These are phyloP conservation scores for Turritopsis dohrnii DNA, from an alignment of 30 jellyfish, hydroid and myxozoan genomes.

Conservation along the genomic window DNA sequence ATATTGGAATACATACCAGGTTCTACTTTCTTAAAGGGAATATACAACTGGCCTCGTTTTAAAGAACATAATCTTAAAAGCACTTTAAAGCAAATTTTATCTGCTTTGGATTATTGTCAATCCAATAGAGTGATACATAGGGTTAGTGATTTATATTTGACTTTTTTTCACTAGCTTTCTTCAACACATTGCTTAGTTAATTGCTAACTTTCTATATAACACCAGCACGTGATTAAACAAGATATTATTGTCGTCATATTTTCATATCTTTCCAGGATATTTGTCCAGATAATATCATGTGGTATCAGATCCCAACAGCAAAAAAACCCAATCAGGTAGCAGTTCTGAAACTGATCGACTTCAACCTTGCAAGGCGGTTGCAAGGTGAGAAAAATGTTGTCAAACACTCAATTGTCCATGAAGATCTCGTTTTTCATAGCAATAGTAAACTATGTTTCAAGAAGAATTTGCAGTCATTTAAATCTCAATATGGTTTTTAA, in stretches of 20 bases:
- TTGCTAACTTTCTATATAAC: background rate
- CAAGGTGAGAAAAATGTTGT: slow-evolving; percentile 45
- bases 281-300: slow-evolving; percentile 70
- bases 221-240: background rate
- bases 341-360: slow-evolving; percentile 69
- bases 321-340: slow-evolving; percentile 55
- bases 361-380: slow-evolving; percentile 65
- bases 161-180: background rate
- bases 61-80: slow-evolving; percentile 57
- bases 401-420: no score
- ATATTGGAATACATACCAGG: slow-evolving; percentile 61
- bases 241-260: background rate
- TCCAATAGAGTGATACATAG: slow-evolving; percentile 62
- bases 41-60: slow-evolving; percentile 60
- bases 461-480: background rate
- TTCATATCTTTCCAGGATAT: slow-evolving; percentile 48
- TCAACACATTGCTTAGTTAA: background rate
- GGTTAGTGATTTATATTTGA: slow-evolving; percentile 13
- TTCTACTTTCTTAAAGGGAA: slow-evolving; percentile 45
- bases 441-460: background rate
- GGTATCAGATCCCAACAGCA: slow-evolving; percentile 76
- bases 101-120: slow-evolving; percentile 67
- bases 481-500: background rate
- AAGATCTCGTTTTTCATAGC: no score
- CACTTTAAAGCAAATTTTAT: slow-evolving; percentile 52